Conservation (phyloP, 2,113 vertebrate species). For the Nerophis lumbriciformis region DNA sequence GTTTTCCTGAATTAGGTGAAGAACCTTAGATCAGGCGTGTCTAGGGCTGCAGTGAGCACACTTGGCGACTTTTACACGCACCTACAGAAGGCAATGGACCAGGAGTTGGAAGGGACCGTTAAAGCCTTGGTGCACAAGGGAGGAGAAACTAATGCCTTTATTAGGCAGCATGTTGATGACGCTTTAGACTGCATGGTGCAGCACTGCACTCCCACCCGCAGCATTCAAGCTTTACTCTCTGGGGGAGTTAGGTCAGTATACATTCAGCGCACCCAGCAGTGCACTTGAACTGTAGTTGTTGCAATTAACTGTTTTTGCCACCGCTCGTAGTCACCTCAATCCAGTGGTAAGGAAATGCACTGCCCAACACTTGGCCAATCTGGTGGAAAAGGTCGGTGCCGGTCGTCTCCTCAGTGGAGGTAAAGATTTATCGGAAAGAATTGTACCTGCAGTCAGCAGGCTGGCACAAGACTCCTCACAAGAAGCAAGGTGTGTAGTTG, state of each 20-base stretch:
- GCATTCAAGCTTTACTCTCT: conserved; percentile 79
- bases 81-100: conserved; percentile 89
- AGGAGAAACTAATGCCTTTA: conserved; percentile 87
- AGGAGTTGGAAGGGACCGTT: conserved; percentile 85
- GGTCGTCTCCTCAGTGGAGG: conserved; percentile 75
- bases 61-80: conserved; percentile 84
- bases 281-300: background rate
- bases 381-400: conserved; percentile 78
- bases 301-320: background rate
- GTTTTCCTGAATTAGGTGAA: conserved; percentile 75
- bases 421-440: conserved; percentile 76
- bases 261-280: background rate
- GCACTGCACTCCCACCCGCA: conserved; percentile 83
- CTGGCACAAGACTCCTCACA: conserved; percentile 87
- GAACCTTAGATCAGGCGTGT: conserved; percentile 94
- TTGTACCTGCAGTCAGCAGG: conserved; percentile 78
- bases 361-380: conserved; percentile 78
- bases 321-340: conserved; percentile 80
- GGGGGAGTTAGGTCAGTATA: conserved; percentile 83
- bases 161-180: conserved; percentile 88
- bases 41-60: conserved; percentile 84
- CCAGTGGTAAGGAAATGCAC: conserved; percentile 81
- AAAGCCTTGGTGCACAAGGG: conserved; percentile 88
- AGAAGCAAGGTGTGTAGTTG: conserved; percentile 80
- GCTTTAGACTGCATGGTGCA: conserved; percentile 87